These are phyloP conservation scores for Ethmia dodecea DNA, from an alignment of 2,888 invertebrate species.

Conservation along the genomic window DNA sequence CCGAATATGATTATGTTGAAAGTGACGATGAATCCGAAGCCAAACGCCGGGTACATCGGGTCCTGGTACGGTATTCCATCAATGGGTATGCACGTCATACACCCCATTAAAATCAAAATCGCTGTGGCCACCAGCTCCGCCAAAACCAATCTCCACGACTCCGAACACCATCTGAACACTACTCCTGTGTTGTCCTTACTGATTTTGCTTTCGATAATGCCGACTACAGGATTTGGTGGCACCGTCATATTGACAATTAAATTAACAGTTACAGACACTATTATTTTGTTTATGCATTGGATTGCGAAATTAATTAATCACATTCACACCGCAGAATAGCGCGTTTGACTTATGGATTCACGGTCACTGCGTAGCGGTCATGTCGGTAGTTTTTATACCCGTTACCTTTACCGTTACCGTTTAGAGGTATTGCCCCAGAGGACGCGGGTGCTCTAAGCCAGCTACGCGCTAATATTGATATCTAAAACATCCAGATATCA, in stretches of 20 bases:
- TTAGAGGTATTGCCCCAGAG: neutral
- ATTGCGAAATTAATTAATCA: neutral
- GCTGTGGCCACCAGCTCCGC: slow-evolving; percentile 84
- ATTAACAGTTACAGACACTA: too few species aligned
- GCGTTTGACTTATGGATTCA: neutral
- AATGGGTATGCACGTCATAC: slow-evolving; percentile 81
- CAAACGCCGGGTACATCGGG: slow-evolving; percentile 69
- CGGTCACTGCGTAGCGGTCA: neutral
- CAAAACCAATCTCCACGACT: slow-evolving; percentile 44
- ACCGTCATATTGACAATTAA: slow-evolving; percentile 25
- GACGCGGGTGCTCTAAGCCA: too few species aligned
- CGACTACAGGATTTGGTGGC: slow-evolving; percentile 23
- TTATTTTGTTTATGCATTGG: too few species aligned
- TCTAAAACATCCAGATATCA: too few species aligned
- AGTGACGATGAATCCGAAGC: slow-evolving; percentile 84
- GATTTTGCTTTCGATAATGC: slow-evolving; percentile 28
- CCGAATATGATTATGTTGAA: slow-evolving; percentile 85
- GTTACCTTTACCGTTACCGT: neutral
- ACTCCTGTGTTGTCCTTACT: slow-evolving; percentile 16
- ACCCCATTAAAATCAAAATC: slow-evolving; percentile 83
- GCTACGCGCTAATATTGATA: too few species aligned
- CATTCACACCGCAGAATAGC: neutral
- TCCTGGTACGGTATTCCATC: slow-evolving; percentile 47
- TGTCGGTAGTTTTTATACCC: neutral
- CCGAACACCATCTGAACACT: slow-evolving; percentile 28